Conservation (phyloP, 2,113 vertebrate genomes). For the Myanophis thanlyinensis region DNA sequence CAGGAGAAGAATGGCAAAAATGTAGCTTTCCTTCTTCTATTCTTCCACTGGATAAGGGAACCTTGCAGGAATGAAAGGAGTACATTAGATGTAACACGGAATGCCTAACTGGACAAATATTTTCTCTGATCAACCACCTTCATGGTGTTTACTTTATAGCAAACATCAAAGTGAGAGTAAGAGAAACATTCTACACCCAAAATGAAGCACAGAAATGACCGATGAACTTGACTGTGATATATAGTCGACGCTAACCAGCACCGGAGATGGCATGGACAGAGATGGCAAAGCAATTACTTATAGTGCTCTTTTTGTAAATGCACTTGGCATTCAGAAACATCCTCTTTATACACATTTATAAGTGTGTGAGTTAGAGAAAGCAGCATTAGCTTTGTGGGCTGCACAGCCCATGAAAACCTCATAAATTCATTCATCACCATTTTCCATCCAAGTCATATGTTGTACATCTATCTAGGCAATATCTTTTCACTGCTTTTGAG, state of each 20-base stretch:
- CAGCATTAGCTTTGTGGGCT: not conserved
- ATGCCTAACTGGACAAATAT: not conserved
- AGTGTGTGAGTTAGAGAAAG: not conserved
- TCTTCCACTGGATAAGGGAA: not conserved
- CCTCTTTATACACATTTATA: not conserved
- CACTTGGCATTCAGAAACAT: not conserved
- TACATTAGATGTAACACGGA: not conserved
- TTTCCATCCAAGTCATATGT: not conserved
- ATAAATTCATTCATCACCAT: not conserved
- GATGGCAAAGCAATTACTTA: not conserved
- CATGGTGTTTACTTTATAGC: not conserved
- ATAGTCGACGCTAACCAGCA: not conserved
- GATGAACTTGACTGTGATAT: not conserved
- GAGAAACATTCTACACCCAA: not conserved
- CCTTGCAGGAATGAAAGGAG: not conserved
- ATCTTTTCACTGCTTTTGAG: conserved; percentile 3
- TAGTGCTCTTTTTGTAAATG: not conserved
- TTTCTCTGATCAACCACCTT: not conserved
- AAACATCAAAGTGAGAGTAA: not conserved
- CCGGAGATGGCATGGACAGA: not conserved
- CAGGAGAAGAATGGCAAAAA: not conserved
- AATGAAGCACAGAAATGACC: not conserved
- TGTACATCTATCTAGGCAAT: not conserved
- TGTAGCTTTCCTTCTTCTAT: not conserved
- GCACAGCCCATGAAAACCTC: not conserved